These are phyloP conservation scores for Octomys mimax DNA, from an alignment of 2,797 vertebrate genomes.

Conservation along the genomic window DNA sequence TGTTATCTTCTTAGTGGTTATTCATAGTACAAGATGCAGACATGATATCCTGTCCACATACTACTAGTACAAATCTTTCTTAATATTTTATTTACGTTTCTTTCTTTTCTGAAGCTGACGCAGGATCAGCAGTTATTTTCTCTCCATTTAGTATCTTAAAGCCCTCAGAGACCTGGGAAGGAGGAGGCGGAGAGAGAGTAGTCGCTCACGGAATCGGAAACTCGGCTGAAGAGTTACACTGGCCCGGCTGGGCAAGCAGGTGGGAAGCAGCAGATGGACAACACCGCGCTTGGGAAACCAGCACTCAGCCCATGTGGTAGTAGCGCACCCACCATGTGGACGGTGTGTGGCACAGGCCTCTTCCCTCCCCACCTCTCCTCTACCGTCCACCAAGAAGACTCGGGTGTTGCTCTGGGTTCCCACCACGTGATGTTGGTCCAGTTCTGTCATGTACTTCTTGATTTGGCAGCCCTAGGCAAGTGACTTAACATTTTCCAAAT, in stretches of 20 bases:
- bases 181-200: neutral
- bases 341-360: neutral
- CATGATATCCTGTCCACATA: too few relatives aligned
- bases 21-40: too few relatives aligned
- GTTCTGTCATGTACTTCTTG: neutral
- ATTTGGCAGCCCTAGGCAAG: neutral
- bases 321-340: too few relatives aligned
- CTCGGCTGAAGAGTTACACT: neutral
- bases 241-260: too few relatives aligned
- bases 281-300: neutral
- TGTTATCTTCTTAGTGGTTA: too few relatives aligned
- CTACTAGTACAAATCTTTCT: too few relatives aligned
- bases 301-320: neutral
- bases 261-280: neutral
- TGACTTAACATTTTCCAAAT: neutral
- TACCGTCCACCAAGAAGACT: rapidly evolving
- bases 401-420: neutral
- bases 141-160: neutral
- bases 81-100: neutral
- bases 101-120: neutral
- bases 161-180: neutral
- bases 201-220: neutral
- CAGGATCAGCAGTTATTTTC: neutral
- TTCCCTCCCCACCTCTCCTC: too few relatives aligned
- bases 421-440: neutral